Conservation (phyloP, 2,888 invertebrate genomes). For the Cetonia aurata region DNA sequence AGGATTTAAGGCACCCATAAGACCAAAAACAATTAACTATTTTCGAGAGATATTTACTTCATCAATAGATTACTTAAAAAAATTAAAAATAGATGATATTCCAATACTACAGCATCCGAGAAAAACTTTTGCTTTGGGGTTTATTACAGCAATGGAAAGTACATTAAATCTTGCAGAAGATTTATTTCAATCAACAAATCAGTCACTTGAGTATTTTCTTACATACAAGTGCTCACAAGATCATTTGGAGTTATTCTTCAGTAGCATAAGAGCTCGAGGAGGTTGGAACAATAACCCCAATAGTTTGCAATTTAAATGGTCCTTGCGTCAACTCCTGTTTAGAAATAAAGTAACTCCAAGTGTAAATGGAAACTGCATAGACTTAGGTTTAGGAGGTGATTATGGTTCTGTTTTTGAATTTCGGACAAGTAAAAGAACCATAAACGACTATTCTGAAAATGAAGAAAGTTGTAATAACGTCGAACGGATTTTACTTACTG, state of each 20-base stretch:
- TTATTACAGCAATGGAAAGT: conserved; percentile 48
- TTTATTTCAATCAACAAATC: conserved; percentile 42
- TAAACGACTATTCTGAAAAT: too few species aligned
- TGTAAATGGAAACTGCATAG: conserved; percentile 49
- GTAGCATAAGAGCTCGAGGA: conserved; percentile 51
- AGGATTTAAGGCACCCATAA: conserved; percentile 50
- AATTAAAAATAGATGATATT: conserved; percentile 45
- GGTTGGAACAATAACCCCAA: conserved; percentile 54
- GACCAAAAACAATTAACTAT: conserved; percentile 41
- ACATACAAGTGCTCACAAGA: conserved; percentile 51
- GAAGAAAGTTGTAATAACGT: too few species aligned
- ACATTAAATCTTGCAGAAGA: conserved; percentile 42
- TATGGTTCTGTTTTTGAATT: conserved; percentile 47
- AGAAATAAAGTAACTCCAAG: conserved; percentile 50
- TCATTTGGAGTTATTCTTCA: conserved; percentile 52
- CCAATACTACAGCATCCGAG: neutral
- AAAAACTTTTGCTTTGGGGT: conserved; percentile 47
- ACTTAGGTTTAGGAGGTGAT: neutral
- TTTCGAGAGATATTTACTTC: conserved; percentile 44
- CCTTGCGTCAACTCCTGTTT: conserved; percentile 52
- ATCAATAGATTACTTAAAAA: conserved; percentile 43
- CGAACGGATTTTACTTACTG: too few species aligned
- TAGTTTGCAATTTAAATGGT: conserved; percentile 50
- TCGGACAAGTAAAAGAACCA: neutral
- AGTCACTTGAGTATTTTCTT: conserved; percentile 42